phyloP scores from a whole-genome alignment of 1,140 invertebrate species.

The Temnothorax longispinosus region DNA sequence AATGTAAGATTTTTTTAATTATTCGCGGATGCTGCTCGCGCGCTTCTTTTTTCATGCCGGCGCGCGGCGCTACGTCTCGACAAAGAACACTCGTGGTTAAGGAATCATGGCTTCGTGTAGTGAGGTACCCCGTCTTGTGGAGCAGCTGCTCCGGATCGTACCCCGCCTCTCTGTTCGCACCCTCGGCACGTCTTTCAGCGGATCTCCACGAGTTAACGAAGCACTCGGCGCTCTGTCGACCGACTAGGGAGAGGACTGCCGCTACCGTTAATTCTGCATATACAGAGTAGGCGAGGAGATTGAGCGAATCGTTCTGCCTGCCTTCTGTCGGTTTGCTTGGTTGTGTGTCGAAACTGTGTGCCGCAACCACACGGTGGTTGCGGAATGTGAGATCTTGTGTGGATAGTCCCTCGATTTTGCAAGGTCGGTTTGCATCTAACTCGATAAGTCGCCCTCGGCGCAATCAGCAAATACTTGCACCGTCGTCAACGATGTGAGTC shows the following conservation, averaged over 20 bases:
- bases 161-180: conserved; percentile 45
- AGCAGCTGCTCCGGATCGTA: conserved; percentile 32
- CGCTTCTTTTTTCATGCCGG: not conserved
- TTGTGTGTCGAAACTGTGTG: not conserved
- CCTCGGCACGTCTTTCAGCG: conserved; percentile 66
- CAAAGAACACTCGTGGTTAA: conserved; percentile 10
- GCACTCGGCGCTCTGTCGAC: conserved; percentile 67
- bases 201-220: conserved; percentile 73
- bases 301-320: not conserved
- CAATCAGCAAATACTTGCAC: conserved; percentile 69
- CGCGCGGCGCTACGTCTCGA: not conserved
- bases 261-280: conserved; percentile 72
- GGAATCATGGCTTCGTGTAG: not conserved
- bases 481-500: conserved; percentile 2
- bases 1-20: not conserved
- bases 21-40: not conserved
- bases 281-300: conserved; percentile 54
- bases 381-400: not conserved
- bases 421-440: conserved; percentile 71
- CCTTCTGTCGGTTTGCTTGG: not conserved
- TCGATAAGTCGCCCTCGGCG: conserved; percentile 60
- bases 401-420: conserved; percentile 32
- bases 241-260: conserved; percentile 56
- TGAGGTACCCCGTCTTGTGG: not conserved
- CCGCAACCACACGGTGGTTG: not conserved